Percentiles rank a stretch among this genome's conserved stretches.
Conservation (phyloP, 2,113 vertebrate species). For the Poecile atricapillus region DNA sequence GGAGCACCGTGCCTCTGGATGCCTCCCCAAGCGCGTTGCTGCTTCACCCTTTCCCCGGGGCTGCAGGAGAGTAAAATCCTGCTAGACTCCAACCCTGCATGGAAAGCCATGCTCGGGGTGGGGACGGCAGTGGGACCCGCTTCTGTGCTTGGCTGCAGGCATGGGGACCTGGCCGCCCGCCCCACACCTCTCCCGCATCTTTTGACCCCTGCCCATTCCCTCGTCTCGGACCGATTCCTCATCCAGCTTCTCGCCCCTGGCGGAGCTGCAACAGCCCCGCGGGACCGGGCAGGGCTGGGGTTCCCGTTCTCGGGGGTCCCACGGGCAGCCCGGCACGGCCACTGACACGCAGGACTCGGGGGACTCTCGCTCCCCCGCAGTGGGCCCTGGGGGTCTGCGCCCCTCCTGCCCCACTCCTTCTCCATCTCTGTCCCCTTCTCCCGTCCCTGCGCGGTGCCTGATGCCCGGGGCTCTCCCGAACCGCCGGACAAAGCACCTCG, state of each 20-base stretch:
- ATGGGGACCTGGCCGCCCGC: not conserved
- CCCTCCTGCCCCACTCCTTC: not conserved
- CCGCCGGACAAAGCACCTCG: not conserved
- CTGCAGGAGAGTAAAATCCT: not conserved
- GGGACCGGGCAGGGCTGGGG: not conserved
- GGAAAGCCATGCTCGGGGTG: not conserved
- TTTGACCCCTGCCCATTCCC: not conserved
- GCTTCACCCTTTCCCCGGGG: not conserved
- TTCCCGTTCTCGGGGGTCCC: not conserved
- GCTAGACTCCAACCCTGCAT: not conserved
- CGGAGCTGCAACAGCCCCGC: not conserved
- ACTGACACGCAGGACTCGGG: not conserved
- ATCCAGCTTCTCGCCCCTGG: not conserved
- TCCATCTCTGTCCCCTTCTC: not conserved
- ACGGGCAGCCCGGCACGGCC: not conserved
- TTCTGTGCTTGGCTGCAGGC: not conserved
- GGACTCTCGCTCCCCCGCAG: not conserved
- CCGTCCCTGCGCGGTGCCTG: not conserved
- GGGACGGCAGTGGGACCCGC: accelerated
- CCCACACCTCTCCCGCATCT: not conserved
- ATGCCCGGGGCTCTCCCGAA: not conserved
- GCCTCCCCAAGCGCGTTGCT: not conserved
- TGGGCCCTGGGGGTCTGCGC: not conserved
- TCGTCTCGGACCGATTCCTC: not conserved
- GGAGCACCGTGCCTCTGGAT: not conserved